phyloP scores from a whole-genome alignment of 2,797 vertebrate genomes.

The Peromyscus melanophrys region DNA sequence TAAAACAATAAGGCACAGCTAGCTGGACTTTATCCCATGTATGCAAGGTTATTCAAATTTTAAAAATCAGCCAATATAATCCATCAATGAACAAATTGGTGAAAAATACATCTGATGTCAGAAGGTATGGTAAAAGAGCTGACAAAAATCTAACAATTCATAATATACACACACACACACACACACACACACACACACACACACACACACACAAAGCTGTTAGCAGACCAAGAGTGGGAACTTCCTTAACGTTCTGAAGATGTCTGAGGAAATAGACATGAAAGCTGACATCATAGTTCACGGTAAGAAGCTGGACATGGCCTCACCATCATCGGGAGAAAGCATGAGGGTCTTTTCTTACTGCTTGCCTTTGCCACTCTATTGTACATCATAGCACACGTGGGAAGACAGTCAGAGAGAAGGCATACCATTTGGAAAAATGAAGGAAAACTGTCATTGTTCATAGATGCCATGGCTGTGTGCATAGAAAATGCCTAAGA shows the following conservation, averaged over 20 bases:
- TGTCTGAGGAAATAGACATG: neutral
- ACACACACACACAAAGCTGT: neutral
- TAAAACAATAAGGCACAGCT: neutral
- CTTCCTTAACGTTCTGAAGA: neutral
- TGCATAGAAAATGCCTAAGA: neutral
- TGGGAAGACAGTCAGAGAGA: neutral
- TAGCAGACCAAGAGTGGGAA: no score
- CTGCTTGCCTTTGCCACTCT: neutral
- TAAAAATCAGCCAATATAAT: neutral
- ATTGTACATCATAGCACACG: neutral
- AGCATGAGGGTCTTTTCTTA: neutral
- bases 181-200: neutral
- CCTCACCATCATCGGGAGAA: neutral
- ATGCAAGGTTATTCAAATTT: neutral
- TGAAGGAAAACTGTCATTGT: neutral
- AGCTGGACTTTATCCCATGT: neutral
- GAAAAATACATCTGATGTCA: neutral
- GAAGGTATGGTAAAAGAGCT: neutral
- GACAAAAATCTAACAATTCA: neutral
- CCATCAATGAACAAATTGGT: neutral
- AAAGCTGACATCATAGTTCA: neutral
- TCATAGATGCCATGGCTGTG: neutral
- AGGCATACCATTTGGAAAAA: neutral
- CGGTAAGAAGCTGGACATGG: neutral
- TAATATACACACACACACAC: accelerated